Evolutionary conservation across 2,888 invertebrate species (phyloP).

Genomic region (Xestia ashworthii): DNA sequence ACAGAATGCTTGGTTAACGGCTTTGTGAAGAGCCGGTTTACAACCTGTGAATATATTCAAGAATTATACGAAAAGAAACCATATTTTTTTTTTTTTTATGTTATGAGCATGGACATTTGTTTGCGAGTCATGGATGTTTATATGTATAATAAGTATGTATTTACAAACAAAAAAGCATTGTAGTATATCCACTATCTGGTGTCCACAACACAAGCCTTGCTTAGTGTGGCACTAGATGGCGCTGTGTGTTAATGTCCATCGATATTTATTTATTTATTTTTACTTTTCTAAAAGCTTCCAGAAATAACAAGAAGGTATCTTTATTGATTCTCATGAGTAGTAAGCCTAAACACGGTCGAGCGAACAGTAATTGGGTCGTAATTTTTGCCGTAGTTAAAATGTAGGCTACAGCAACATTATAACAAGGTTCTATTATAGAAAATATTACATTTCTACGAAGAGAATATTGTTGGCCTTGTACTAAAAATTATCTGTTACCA

Average conservation of each 20-base stretch:
- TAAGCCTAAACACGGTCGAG: constrained; percentile 2
- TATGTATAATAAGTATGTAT: too few species aligned
- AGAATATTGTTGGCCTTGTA: neutral
- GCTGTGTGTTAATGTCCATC: too few species aligned
- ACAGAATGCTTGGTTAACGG: too few species aligned
- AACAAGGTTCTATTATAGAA: neutral
- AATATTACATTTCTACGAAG: neutral
- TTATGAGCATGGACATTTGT: too few species aligned
- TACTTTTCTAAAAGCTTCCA: neutral
- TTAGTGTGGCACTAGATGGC: too few species aligned
- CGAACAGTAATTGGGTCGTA: constrained; percentile 1
- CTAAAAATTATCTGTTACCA: neutral
- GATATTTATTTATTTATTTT: too few species aligned
- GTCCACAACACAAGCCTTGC: too few species aligned
- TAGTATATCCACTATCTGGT: too few species aligned
- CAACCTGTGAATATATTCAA: neutral
- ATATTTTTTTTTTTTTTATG: too few species aligned
- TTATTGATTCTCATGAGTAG: constrained; percentile 40
- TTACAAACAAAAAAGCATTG: too few species aligned
- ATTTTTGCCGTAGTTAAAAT: neutral
- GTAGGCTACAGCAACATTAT: constrained; percentile 2
- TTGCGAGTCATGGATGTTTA: too few species aligned
- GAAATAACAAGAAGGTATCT: constrained; percentile 15
- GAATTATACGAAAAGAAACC: neutral
- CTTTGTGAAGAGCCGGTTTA: too few species aligned